These are phyloP conservation scores for Thecophora atra DNA, from an alignment of 2,888 invertebrate species.

Conservation along the genomic window DNA sequence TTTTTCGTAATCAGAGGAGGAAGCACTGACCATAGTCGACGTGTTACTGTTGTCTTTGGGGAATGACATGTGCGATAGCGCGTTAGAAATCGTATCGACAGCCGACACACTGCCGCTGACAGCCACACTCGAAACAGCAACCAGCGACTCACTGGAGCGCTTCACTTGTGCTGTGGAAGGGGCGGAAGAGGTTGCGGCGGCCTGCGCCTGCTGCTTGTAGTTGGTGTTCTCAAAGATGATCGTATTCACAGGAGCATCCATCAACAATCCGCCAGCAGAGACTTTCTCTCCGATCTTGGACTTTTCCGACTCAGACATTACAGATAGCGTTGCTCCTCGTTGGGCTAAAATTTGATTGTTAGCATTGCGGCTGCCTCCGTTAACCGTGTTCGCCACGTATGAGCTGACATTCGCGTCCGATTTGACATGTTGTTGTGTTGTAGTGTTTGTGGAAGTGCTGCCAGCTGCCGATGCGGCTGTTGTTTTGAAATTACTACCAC, in stretches of 20 bases:
- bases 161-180: constrained; percentile 45
- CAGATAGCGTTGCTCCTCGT: constrained; percentile 25
- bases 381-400: constrained; percentile 38
- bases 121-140: constrained; percentile 48
- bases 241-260: constrained; percentile 83
- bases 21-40: constrained; percentile 36
- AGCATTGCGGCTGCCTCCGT: constrained; percentile 41
- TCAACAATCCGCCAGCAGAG: constrained; percentile 68
- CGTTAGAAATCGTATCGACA: constrained; percentile 67
- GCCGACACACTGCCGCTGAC: constrained; percentile 55
- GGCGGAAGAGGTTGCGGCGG: constrained; percentile 41
- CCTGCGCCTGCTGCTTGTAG: constrained; percentile 72
- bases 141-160: constrained; percentile 47
- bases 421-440: constrained; percentile 37
- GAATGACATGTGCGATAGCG: constrained; percentile 76
- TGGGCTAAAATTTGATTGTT: constrained; percentile 37
- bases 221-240: constrained; percentile 93
- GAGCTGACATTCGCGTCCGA: constrained; percentile 37
- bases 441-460: constrained; percentile 71
- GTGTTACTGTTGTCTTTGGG: constrained; percentile 56
- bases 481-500: constrained; percentile 48
- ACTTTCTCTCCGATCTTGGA: constrained; percentile 39
- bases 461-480: constrained; percentile 70
- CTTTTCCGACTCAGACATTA: constrained; percentile 40
- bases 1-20: constrained; percentile 78